phyloP scores from a whole-genome alignment of 2,113 vertebrate species.

The Strigops habroptila region DNA sequence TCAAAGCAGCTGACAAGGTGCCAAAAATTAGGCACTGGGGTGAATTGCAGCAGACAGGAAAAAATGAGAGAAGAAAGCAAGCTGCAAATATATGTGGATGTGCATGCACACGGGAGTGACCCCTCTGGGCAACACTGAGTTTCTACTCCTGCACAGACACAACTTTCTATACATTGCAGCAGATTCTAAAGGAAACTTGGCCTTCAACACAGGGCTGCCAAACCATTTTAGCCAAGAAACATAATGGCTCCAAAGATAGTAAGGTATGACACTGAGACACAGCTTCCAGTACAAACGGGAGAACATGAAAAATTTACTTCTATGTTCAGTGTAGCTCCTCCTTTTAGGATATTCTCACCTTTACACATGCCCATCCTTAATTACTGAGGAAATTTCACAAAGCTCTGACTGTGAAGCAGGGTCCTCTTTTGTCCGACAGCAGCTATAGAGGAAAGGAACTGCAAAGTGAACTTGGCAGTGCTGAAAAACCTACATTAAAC shows the following conservation, averaged over 20 bases:
- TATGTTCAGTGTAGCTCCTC: background rate
- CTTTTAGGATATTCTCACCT: background rate
- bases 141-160: background rate
- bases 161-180: background rate
- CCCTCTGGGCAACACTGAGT: background rate
- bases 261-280: background rate
- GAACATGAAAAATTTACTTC: background rate
- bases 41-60: background rate
- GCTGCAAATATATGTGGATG: background rate
- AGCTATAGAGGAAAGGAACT: background rate
- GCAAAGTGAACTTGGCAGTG: background rate
- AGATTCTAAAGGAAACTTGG: background rate
- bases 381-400: background rate
- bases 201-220: background rate
- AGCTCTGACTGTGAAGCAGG: background rate
- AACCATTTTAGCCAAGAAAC: background rate
- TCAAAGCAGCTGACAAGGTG: background rate
- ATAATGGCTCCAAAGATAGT: background rate
- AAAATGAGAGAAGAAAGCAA: background rate
- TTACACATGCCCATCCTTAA: background rate
- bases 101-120: rapidly evolving
- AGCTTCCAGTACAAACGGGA: background rate
- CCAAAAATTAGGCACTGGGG: slow-evolving; percentile 2
- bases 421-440: background rate
- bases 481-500: background rate